These are phyloP conservation scores for Mystacornis crossleyi DNA, from an alignment of 2,113 vertebrate genomes.

Conservation along the genomic window DNA sequence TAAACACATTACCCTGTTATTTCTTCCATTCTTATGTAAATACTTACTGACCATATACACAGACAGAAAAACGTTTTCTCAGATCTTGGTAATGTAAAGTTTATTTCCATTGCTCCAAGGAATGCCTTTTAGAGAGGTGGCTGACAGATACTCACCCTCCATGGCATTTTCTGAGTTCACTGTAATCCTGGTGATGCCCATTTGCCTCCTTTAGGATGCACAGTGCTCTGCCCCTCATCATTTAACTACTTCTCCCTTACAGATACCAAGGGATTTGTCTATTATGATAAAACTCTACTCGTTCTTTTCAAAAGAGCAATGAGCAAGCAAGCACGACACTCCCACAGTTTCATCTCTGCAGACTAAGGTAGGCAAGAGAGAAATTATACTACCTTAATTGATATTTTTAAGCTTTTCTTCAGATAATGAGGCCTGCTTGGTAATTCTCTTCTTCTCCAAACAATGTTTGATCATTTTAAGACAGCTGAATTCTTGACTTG, in stretches of 20 bases:
- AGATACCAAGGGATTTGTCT: conserved; percentile 66
- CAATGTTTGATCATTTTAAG: conserved; percentile 64
- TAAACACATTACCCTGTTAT: not conserved
- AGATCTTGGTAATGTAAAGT: accelerated
- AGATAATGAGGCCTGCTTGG: conserved; percentile 80
- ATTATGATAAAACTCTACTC: conserved; percentile 28
- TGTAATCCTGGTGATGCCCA: not conserved
- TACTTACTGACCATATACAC: not conserved
- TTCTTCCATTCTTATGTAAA: not conserved
- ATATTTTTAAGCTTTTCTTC: conserved; percentile 65
- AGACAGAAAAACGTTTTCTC: not conserved
- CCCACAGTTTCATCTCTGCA: conserved; percentile 80
- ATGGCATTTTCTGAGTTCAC: not conserved
- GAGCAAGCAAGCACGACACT: conserved; percentile 51
- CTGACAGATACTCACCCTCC: not conserved
- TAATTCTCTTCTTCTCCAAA: conserved; percentile 61
- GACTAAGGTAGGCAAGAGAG: conserved; percentile 77
- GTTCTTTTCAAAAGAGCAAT: conserved; percentile 53
- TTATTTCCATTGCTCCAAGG: not conserved
- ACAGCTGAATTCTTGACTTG: conserved; percentile 67
- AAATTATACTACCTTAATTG: conserved; percentile 86
- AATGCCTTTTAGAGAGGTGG: not conserved
- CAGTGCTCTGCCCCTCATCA: conserved; percentile 64
- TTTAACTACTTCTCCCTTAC: conserved; percentile 57
- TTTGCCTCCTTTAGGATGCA: not conserved